These are phyloP conservation scores for Mizuhopecten yessoensis DNA, from an alignment of 1,140 invertebrate genomes.

Conservation along the genomic window DNA sequence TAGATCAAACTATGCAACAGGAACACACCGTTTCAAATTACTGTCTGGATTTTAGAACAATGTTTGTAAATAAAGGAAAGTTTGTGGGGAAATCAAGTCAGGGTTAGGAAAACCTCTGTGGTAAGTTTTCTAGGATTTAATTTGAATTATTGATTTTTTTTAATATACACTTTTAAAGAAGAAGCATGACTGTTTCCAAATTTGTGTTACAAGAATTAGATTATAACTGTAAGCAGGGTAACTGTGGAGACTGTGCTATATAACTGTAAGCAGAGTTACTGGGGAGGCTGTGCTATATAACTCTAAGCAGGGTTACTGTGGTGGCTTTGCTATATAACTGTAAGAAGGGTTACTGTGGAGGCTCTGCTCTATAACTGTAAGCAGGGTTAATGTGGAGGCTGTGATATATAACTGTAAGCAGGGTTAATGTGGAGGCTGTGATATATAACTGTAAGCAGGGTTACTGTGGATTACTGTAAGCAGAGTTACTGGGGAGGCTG, in stretches of 20 bases:
- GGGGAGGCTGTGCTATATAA: too few species aligned
- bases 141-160: background rate
- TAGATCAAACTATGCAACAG: background rate
- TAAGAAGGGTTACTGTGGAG: background rate
- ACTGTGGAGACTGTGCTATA: background rate
- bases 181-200: background rate
- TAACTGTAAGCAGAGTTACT: too few species aligned
- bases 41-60: background rate
- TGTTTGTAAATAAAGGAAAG: conserved; percentile 1
- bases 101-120: too few species aligned
- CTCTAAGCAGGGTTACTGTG: too few species aligned
- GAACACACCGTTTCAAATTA: background rate
- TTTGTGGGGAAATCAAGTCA: too few species aligned
- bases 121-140: background rate
- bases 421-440: too few species aligned
- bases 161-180: background rate
- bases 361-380: background rate
- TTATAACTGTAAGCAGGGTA: background rate
- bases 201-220: background rate
- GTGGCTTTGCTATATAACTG: too few species aligned
- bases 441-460: background rate
- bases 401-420: background rate
- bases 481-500: too few species aligned
- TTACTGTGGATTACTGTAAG: too few species aligned
- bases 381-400: background rate